Percentiles rank a stretch among this genome's conserved stretches.
Evolutionary conservation across 2,113 vertebrate species (phyloP).

Genomic region (Psephotus haematonotus): DNA sequence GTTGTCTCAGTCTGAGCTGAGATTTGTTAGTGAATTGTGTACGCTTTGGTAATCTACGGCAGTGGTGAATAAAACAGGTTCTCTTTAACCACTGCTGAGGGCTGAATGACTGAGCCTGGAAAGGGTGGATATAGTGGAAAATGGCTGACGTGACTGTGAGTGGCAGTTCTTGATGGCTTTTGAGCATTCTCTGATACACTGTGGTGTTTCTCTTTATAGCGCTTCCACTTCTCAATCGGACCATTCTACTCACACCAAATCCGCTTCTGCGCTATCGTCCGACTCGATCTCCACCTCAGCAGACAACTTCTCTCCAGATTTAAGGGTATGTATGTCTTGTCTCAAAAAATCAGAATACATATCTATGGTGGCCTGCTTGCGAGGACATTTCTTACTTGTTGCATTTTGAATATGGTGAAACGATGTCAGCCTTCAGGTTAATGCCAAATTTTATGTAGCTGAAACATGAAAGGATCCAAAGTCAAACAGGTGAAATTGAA

Average conservation of each 20-base stretch:
- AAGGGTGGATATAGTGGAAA: neutral
- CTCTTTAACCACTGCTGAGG: neutral
- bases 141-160: neutral
- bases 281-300: constrained; percentile 85
- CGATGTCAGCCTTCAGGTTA: neutral
- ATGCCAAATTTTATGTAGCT: neutral
- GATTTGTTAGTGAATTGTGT: neutral
- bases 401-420: neutral
- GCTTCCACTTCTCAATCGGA: constrained; percentile 91
- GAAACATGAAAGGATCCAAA: neutral
- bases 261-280: constrained; percentile 80
- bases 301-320: constrained; percentile 87
- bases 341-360: neutral
- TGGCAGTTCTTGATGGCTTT: neutral
- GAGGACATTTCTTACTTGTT: neutral
- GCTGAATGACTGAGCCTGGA: neutral
- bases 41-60: neutral
- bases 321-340: constrained; percentile 79
- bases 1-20: neutral
- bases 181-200: neutral
- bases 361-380: neutral
- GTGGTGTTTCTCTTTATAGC: constrained; percentile 65
- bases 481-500: neutral
- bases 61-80: neutral
- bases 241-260: constrained; percentile 83